Evolutionary conservation across 2,888 invertebrate species (phyloP).

Genomic region (Danaus chrysippus): DNA sequence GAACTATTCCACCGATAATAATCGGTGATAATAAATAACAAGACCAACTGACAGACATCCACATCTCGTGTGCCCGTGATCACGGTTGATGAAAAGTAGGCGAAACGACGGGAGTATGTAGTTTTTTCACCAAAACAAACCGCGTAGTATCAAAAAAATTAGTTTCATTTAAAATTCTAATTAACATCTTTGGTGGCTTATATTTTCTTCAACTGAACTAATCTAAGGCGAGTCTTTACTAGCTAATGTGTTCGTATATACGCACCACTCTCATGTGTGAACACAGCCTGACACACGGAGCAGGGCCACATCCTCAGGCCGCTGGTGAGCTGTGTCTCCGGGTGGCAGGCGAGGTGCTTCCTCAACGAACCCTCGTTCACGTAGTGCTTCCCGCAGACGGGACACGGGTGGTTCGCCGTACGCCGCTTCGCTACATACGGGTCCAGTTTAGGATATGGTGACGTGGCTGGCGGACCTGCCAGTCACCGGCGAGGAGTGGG

Average conservation of each 20-base stretch:
- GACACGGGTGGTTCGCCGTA: conserved; percentile 96
- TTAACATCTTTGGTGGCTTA: too few species aligned
- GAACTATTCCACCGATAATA: too few species aligned
- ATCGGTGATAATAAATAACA: too few species aligned
- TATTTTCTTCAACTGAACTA: too few species aligned
- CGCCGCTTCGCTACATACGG: conserved; percentile 95
- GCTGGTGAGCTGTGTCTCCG: conserved; percentile 92
- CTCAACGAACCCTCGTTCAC: conserved; percentile 95
- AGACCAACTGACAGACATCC: too few species aligned
- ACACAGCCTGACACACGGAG: conserved; percentile 96
- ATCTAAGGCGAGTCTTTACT: too few species aligned
- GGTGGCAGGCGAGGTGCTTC: conserved; percentile 94
- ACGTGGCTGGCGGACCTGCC: conserved; percentile 80
- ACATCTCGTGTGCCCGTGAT: too few species aligned
- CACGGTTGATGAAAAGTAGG: too few species aligned
- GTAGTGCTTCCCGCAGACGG: conserved; percentile 96
- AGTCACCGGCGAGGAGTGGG: conserved; percentile 59
- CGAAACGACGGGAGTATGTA: too few species aligned
- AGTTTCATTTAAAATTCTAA: too few species aligned
- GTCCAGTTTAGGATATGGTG: conserved; percentile 81
- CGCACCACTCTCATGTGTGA: conserved; percentile 96
- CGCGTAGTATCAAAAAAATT: too few species aligned
- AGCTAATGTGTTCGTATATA: conserved; percentile 15
- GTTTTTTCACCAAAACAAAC: too few species aligned
- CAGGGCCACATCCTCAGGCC: conserved; percentile 97